These are phyloP conservation scores for Opisthocomus hoazin DNA, from an alignment of 2,113 vertebrate species.

Conservation along the genomic window DNA sequence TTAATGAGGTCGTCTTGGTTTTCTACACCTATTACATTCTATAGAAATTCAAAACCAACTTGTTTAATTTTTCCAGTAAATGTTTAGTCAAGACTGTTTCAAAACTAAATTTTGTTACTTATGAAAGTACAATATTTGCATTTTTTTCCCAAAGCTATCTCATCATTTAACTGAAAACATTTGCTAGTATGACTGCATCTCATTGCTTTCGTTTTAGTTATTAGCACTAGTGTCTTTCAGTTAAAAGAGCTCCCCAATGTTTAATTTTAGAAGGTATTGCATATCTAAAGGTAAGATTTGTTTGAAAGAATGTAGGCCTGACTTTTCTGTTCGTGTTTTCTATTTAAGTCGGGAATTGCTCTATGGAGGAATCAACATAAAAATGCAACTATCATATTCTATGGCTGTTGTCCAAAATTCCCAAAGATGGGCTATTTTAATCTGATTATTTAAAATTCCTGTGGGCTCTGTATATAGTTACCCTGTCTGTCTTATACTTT, in stretches of 20 bases:
- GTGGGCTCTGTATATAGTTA: not conserved
- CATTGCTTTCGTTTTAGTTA: not conserved
- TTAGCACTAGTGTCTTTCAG: not conserved
- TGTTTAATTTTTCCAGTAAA: not conserved
- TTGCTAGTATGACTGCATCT: not conserved
- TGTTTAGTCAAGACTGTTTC: not conserved
- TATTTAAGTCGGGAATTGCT: not conserved
- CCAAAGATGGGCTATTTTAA: not conserved
- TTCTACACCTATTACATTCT: not conserved
- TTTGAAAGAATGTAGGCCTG: not conserved
- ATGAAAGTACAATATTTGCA: not conserved
- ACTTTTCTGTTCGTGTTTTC: not conserved
- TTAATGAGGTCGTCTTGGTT: not conserved
- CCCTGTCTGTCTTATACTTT: not conserved
- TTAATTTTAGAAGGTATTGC: not conserved
- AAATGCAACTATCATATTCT: not conserved
- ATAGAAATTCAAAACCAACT: not conserved
- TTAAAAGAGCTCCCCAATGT: not conserved
- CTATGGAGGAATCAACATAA: not conserved
- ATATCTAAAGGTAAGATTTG: not conserved
- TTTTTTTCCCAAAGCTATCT: not conserved
- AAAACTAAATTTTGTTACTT: not conserved
- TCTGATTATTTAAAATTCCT: not conserved
- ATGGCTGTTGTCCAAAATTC: not conserved
- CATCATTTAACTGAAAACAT: not conserved